A percentile compares a stretch with the other conserved stretches of the same genome.
Conservation (phyloP, 2,797 vertebrate genomes). For the Triplophysa bombifrons region DNA sequence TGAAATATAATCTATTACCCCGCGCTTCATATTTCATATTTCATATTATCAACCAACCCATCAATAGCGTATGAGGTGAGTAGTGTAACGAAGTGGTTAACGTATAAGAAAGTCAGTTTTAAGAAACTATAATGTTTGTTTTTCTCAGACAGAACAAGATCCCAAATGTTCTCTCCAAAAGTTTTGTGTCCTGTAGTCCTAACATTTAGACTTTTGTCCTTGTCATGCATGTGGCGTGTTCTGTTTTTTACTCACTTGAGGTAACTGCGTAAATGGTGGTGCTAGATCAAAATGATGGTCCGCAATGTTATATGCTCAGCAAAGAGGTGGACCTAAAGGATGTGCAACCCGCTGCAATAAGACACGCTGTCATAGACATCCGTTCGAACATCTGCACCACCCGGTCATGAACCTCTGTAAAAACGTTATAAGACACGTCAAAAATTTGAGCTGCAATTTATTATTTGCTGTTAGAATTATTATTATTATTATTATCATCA, state of each 20-base stretch:
- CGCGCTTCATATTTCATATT: constrained; percentile 66
- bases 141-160: background rate
- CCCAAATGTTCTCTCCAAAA: background rate
- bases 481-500: no score
- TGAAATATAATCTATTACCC: constrained; percentile 84
- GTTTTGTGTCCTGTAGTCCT: background rate
- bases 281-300: constrained; percentile 50
- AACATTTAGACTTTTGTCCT: background rate
- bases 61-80: constrained; percentile 21
- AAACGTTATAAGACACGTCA: background rate
- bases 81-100: background rate
- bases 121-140: background rate
- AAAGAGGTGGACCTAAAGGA: constrained; percentile 39
- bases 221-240: constrained; percentile 13
- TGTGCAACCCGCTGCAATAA: constrained; percentile 47
- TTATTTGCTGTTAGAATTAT: background rate
- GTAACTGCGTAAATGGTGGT: constrained; percentile 41
- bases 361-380: constrained; percentile 48
- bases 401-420: constrained; percentile 31
- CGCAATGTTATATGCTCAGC: constrained; percentile 53
- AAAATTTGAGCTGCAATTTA: background rate
- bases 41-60: constrained; percentile 48
- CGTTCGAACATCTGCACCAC: constrained; percentile 45
- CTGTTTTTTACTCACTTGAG: constrained; percentile 49
- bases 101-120: background rate